Evolutionary conservation across 2,888 invertebrate genomes (phyloP).

Genomic region (Xylocampa areola): DNA sequence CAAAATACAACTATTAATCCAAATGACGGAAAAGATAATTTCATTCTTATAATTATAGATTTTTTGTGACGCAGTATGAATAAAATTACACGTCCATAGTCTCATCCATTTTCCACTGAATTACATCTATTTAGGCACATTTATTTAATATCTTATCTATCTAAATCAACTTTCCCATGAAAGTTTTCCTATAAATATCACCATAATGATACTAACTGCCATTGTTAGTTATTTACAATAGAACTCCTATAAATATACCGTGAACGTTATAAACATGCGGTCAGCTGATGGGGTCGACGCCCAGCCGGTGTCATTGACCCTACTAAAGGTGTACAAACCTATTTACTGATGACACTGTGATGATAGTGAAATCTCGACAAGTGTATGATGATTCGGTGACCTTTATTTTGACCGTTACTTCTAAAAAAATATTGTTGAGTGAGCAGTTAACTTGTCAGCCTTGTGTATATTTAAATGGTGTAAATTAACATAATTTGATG

Average conservation of each 20-base stretch:
- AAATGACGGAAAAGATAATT: constrained; percentile 12
- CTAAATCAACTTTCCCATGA: not conserved
- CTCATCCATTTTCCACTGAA: too few species aligned
- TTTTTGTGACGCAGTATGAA: not conserved
- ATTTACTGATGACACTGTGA: constrained; percentile 52
- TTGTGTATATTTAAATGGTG: constrained; percentile 7
- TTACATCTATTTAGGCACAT: too few species aligned
- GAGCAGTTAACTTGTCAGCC: constrained; percentile 1
- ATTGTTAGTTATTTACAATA: constrained; percentile 26
- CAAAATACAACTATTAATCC: constrained; percentile 21
- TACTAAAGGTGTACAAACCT: constrained; percentile 56
- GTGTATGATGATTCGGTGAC: constrained; percentile 41
- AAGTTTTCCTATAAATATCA: constrained; percentile 6
- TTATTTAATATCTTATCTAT: not conserved
- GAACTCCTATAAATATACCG: constrained; percentile 31
- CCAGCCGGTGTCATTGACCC: constrained; percentile 59
- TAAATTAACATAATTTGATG: not conserved
- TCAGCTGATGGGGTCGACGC: constrained; percentile 66
- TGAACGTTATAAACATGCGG: constrained; percentile 51
- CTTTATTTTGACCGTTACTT: constrained; percentile 37
- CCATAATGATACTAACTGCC: constrained; percentile 5
- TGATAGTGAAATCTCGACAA: constrained; percentile 58
- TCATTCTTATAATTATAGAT: not conserved
- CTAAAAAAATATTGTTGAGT: constrained; percentile 3
- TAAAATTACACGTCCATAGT: too few species aligned